A percentile compares a stretch with the other conserved stretches of the same genome.
Evolutionary conservation across 2,113 vertebrate genomes (phyloP).

Genomic region (Macrotus californicus): DNA sequence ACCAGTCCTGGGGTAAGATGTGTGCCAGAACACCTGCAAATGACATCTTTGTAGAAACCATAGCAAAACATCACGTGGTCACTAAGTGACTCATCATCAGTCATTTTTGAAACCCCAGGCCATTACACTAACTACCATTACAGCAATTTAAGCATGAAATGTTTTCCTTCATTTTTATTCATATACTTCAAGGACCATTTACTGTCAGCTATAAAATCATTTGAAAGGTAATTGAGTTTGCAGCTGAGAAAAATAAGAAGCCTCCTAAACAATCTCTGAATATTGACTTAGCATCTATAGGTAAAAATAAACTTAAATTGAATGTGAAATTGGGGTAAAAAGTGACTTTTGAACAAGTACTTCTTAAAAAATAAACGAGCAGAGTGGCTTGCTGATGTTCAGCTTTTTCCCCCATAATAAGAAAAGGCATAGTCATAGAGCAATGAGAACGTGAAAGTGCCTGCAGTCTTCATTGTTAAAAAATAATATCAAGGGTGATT

Average conservation of each 20-base stretch:
- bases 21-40: conserved; percentile 34
- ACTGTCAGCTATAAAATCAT: conserved; percentile 69
- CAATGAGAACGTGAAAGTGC: conserved; percentile 12
- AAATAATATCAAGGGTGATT: conserved; percentile 20
- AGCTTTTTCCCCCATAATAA: not conserved
- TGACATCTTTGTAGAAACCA: conserved; percentile 35
- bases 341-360: conserved; percentile 24
- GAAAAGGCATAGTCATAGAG: not conserved
- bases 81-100: conserved; percentile 58
- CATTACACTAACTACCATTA: conserved; percentile 31
- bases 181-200: conserved; percentile 70
- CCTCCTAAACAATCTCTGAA: conserved; percentile 56
- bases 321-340: conserved; percentile 42
- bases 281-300: conserved; percentile 66
- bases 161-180: conserved; percentile 70
- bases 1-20: conserved; percentile 1
- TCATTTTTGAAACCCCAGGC: conserved; percentile 73
- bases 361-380: conserved; percentile 36
- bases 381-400: conserved; percentile 16
- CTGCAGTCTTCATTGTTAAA: conserved; percentile 34
- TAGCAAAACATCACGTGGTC: not conserved
- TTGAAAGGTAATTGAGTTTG: conserved; percentile 73
- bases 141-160: conserved; percentile 71
- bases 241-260: conserved; percentile 70
- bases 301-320: conserved; percentile 59